Evolutionary conservation across 2,113 vertebrate species (phyloP).

Genomic region (Chionomys nivalis): DNA sequence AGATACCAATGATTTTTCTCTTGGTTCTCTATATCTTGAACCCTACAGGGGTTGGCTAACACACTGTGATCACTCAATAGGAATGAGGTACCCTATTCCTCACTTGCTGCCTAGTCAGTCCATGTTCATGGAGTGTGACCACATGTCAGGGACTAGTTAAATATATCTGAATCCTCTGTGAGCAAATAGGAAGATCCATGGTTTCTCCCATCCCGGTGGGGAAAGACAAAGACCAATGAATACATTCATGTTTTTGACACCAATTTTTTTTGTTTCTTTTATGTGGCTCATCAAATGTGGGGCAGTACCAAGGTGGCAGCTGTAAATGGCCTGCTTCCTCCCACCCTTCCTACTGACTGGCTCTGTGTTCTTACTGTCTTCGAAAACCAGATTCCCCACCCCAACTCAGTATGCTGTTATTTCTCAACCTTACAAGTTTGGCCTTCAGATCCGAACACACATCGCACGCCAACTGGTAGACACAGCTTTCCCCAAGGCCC

Average conservation of each 20-base stretch:
- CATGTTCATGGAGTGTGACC: no score
- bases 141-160: accelerated
- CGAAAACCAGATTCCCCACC: no score
- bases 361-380: not conserved
- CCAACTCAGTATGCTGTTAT: no score
- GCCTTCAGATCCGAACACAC: not conserved
- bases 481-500: not conserved
- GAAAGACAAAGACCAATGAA: not conserved
- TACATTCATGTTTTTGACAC: not conserved
- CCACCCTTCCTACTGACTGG: no score
- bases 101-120: not conserved
- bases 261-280: accelerated
- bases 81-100: not conserved
- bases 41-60: not conserved
- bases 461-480: not conserved
- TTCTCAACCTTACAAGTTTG: not conserved
- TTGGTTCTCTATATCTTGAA: no score
- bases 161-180: not conserved
- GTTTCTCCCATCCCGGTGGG: not conserved
- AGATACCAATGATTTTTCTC: not conserved
- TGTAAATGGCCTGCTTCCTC: not conserved
- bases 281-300: not conserved
- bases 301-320: accelerated
- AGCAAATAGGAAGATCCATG: not conserved
- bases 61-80: not conserved